Conservation (phyloP, 1,140 invertebrate genomes). For the Heliothis subflexa region DNA sequence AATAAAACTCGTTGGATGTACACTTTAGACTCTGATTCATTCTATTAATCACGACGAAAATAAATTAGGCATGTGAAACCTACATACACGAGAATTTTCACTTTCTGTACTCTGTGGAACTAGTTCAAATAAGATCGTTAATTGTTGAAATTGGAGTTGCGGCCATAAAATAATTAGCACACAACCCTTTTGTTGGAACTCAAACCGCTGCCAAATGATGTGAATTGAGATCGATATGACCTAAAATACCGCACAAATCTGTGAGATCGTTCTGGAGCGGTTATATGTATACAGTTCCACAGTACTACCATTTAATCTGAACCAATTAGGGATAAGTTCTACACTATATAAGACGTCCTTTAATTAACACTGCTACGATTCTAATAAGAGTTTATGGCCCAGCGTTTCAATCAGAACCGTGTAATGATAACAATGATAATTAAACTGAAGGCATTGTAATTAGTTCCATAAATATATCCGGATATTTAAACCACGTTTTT, state of each 20-base stretch:
- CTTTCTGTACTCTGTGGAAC: constrained; percentile 32
- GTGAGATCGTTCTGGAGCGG: neutral
- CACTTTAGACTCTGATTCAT: constrained; percentile 15
- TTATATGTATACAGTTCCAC: neutral
- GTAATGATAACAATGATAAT: constrained; percentile 16
- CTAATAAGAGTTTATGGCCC: neutral
- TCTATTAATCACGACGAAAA: constrained; percentile 22
- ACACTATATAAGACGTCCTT: neutral
- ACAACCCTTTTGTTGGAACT: constrained; percentile 6
- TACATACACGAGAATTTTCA: constrained; percentile 22
- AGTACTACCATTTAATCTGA: neutral
- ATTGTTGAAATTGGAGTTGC: constrained; percentile 29
- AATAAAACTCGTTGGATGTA: constrained; percentile 26
- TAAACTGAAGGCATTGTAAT: constrained; percentile 19
- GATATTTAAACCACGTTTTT: constrained; percentile 24
- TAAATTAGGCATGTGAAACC: neutral
- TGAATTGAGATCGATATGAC: constrained; percentile 19
- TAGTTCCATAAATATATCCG: constrained; percentile 25
- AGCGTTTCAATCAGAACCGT: neutral
- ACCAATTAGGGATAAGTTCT: constrained; percentile 7
- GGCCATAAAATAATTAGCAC: constrained; percentile 32
- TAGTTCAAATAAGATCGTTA: constrained; percentile 27
- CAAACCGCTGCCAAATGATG: constrained; percentile 11
- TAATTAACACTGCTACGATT: neutral
- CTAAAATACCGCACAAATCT: constrained; percentile 33